These are phyloP conservation scores for Drosophila multiciliata DNA, from an alignment of 2,888 invertebrate species.

Conservation along the genomic window DNA sequence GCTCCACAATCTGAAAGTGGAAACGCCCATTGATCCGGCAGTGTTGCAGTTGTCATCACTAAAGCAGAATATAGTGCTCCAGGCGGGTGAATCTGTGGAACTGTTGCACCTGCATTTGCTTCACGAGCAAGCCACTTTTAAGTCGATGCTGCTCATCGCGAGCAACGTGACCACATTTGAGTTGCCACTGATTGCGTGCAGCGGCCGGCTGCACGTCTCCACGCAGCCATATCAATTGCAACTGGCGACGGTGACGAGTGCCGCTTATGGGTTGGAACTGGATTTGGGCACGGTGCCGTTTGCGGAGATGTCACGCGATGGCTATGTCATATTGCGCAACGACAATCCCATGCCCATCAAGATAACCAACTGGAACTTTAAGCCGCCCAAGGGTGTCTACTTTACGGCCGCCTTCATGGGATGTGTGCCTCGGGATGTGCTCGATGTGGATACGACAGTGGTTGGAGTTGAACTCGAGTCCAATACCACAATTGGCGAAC, in stretches of 20 bases:
- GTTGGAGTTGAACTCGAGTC: neutral
- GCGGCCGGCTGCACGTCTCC: conserved; percentile 84
- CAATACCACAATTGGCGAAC: neutral
- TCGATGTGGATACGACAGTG: neutral
- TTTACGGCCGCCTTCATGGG: conserved; percentile 86
- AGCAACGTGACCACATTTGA: conserved; percentile 86
- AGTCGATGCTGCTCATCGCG: conserved; percentile 82
- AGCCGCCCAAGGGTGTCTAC: conserved; percentile 80
- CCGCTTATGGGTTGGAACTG: conserved; percentile 71
- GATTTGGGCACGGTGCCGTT: conserved; percentile 84
- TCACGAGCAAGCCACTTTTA: conserved; percentile 73
- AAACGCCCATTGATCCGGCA: conserved; percentile 79
- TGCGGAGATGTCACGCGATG: conserved; percentile 81
- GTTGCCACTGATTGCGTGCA: conserved; percentile 86
- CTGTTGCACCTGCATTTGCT: conserved; percentile 78
- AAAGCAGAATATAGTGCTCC: conserved; percentile 57
- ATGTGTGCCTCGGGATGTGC: conserved; percentile 83
- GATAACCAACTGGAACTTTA: conserved; percentile 82
- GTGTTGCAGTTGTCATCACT: conserved; percentile 53
- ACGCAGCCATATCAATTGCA: conserved; percentile 69
- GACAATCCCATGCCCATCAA: conserved; percentile 83
- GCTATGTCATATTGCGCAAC: conserved; percentile 82
- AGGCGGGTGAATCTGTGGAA: conserved; percentile 75
- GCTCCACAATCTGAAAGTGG: conserved; percentile 89
- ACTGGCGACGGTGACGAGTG: conserved; percentile 14